Conservation (phyloP, 2,888 invertebrate species). For the Carterocephalus palaemon region DNA sequence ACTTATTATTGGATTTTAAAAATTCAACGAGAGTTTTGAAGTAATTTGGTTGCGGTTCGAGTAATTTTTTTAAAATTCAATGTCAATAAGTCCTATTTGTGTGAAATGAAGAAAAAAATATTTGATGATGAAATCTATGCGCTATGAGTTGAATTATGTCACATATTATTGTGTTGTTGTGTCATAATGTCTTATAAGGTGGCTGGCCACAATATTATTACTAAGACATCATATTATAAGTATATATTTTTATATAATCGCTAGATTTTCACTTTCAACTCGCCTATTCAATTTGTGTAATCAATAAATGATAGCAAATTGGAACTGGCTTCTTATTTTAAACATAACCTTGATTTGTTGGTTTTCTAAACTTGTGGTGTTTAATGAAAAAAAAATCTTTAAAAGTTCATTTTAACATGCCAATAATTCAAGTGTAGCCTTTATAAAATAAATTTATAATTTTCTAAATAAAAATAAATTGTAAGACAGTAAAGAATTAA, state of each 20-base stretch:
- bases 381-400: too few species aligned
- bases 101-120: slow-evolving; percentile 37
- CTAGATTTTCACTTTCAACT: slow-evolving; percentile 60
- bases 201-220: slow-evolving; percentile 71
- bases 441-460: too few species aligned
- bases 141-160: slow-evolving; percentile 15
- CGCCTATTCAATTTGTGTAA: slow-evolving; percentile 72
- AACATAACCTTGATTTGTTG: slow-evolving; percentile 29
- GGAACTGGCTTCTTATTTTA: slow-evolving; percentile 46
- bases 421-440: too few species aligned
- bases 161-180: slow-evolving; percentile 33
- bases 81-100: slow-evolving; percentile 20
- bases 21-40: too few species aligned
- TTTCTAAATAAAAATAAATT: too few species aligned
- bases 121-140: slow-evolving; percentile 46
- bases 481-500: too few species aligned
- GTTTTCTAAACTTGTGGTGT: too few species aligned
- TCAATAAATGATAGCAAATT: slow-evolving; percentile 77
- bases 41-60: too few species aligned
- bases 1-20: too few species aligned
- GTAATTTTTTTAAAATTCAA: not conserved
- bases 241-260: slow-evolving; percentile 64
- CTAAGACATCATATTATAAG: too few species aligned
- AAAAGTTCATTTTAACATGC: too few species aligned
- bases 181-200: slow-evolving; percentile 54